Evolutionary conservation across 2,113 vertebrate genomes (phyloP).

Genomic region (Elephas maximus): DNA sequence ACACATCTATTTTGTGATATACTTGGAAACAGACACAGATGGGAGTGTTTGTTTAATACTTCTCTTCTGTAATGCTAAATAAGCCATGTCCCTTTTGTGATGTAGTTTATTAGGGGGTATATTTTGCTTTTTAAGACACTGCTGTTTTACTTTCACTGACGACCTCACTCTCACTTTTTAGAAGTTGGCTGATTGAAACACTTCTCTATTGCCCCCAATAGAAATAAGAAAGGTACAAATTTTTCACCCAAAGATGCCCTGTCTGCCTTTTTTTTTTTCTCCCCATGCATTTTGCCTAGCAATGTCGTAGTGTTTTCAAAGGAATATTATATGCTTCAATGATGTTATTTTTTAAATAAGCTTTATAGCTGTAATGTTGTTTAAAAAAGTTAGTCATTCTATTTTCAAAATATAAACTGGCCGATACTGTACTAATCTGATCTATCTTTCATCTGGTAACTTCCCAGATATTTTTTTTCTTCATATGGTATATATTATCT

Average conservation of each 20-base stretch:
- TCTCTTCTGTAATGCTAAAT: neutral
- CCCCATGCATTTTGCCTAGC: neutral
- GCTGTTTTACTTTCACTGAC: constrained; percentile 47
- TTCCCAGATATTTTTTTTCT: neutral
- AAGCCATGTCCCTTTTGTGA: constrained; percentile 35
- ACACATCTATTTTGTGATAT: neutral
- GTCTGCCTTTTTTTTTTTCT: neutral
- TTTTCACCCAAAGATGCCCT: neutral
- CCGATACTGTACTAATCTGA: neutral
- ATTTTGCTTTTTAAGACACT: neutral
- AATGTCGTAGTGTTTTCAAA: neutral
- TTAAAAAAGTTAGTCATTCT: neutral
- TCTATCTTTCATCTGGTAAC: neutral
- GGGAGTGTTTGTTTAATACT: constrained; percentile 5
- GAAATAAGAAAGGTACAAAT: neutral
- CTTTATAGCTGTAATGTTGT: neutral
- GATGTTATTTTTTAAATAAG: neutral
- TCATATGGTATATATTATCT: neutral
- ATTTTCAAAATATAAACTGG: neutral
- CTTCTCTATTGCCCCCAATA: constrained; percentile 27
- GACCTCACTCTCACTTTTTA: constrained; percentile 40
- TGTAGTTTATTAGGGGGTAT: constrained; percentile 38
- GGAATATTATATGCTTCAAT: neutral
- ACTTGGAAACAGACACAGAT: constrained; percentile 18
- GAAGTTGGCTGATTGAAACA: constrained; percentile 47